These are phyloP conservation scores for Heliconius melpomene DNA, from an alignment of 1,140 invertebrate genomes.

Conservation along the genomic window DNA sequence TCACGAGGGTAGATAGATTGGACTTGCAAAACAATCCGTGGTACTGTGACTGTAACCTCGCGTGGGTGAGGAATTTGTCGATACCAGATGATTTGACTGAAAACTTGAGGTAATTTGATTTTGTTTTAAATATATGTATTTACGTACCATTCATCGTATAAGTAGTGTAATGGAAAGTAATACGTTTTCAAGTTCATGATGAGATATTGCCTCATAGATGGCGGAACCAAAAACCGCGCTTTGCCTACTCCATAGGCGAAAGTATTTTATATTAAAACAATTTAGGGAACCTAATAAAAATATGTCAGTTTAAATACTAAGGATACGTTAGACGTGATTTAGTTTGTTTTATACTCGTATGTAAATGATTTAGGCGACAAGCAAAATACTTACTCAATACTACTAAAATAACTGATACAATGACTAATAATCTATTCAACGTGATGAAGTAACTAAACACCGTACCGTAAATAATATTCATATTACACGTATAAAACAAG, in stretches of 20 bases:
- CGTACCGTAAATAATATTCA: not conserved
- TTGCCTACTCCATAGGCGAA: too few species aligned
- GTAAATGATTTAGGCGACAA: too few species aligned
- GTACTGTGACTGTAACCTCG: constrained; percentile 35
- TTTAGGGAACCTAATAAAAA: too few species aligned
- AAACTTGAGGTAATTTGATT: constrained; percentile 28
- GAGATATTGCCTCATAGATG: too few species aligned
- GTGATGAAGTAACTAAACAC: not conserved
- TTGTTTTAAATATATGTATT: not conserved
- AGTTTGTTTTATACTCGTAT: too few species aligned
- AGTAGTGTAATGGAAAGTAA: not conserved
- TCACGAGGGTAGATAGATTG: constrained; percentile 26
- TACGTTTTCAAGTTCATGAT: too few species aligned
- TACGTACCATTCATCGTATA: not conserved
- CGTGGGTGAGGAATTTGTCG: constrained; percentile 31
- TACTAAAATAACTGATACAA: not conserved
- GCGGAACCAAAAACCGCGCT: too few species aligned
- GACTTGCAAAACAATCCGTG: constrained; percentile 38
- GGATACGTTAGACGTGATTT: too few species aligned
- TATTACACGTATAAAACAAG: not conserved
- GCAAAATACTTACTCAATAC: too few species aligned
- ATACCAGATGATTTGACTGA: constrained; percentile 32
- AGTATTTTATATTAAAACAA: too few species aligned
- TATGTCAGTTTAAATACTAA: too few species aligned
- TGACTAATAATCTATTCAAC: not conserved